phyloP scores from a whole-genome alignment of 2,113 vertebrate species.

The Ranitomeya variabilis region DNA sequence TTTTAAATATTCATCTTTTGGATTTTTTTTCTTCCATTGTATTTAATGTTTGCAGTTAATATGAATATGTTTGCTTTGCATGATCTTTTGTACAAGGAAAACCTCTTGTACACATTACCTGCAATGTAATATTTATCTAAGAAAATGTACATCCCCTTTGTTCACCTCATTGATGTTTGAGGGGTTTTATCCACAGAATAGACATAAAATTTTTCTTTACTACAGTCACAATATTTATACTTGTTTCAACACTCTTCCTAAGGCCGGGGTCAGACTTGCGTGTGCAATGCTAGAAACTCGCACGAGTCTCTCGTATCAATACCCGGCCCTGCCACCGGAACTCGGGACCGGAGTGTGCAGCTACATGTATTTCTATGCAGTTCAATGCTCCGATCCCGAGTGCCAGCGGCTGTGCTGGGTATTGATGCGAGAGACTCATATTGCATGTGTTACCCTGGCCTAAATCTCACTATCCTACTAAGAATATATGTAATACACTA shows the following conservation, averaged over 20 bases:
- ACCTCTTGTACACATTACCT: not conserved
- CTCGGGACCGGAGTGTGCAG: too few species aligned
- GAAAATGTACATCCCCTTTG: not conserved
- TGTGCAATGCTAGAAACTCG: too few species aligned
- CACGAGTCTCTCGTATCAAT: too few species aligned
- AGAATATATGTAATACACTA: not conserved
- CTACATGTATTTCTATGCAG: too few species aligned
- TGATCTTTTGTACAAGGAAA: not conserved
- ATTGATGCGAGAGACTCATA: too few species aligned
- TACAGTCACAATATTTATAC: not conserved
- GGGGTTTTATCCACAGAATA: not conserved
- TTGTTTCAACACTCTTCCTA: not conserved
- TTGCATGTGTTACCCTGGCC: too few species aligned
- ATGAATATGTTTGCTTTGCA: constrained; percentile 7
- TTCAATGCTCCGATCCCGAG: too few species aligned
- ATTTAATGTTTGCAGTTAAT: constrained; percentile 29
- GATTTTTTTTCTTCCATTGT: not conserved
- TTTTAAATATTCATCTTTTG: constrained; percentile 48
- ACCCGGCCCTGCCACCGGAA: too few species aligned
- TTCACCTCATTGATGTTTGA: not conserved
- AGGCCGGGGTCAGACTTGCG: too few species aligned
- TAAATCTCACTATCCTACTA: not conserved
- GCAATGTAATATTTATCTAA: constrained; percentile 11
- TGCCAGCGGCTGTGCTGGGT: too few species aligned
- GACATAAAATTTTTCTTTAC: not conserved